Evolutionary conservation across 2,888 invertebrate species (phyloP).

Genomic region (Lasiommata megera): DNA sequence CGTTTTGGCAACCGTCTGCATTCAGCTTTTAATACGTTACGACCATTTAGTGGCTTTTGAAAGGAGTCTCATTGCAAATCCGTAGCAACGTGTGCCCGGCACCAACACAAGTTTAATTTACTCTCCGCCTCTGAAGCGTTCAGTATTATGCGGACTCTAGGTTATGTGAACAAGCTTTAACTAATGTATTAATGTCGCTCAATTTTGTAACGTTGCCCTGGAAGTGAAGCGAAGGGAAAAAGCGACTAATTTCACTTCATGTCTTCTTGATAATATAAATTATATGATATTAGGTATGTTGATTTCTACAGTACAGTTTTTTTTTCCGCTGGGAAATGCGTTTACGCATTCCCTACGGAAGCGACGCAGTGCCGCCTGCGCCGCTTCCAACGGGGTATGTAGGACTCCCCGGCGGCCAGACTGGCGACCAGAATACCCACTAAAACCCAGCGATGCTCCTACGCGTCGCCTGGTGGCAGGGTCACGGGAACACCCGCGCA

Average conservation of each 20-base stretch:
- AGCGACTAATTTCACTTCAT: background rate
- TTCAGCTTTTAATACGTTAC: conserved; percentile 22
- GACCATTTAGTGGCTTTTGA: conserved; percentile 24
- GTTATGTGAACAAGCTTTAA: background rate
- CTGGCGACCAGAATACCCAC: no score
- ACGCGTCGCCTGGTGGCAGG: no score
- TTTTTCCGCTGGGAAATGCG: no score
- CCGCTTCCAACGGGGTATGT: no score
- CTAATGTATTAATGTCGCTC: conserved; percentile 3
- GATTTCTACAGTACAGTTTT: no score
- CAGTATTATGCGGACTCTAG: conserved; percentile 8
- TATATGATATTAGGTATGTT: no score
- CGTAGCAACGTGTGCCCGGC: conserved; percentile 17
- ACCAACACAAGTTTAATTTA: conserved; percentile 22
- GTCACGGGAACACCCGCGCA: no score
- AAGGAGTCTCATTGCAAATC: conserved; percentile 22
- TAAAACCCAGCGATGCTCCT: no score
- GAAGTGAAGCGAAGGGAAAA: background rate
- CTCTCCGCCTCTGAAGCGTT: conserved; percentile 10
- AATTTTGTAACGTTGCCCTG: conserved; percentile 1
- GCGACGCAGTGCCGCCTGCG: no score
- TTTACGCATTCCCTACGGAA: no score
- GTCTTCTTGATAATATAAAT: no score
- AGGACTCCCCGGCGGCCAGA: no score
- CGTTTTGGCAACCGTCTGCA: conserved; percentile 15